Base-by-base conservation (phyloP, 1,140 invertebrate species). In the Sipha flava region DNA sequence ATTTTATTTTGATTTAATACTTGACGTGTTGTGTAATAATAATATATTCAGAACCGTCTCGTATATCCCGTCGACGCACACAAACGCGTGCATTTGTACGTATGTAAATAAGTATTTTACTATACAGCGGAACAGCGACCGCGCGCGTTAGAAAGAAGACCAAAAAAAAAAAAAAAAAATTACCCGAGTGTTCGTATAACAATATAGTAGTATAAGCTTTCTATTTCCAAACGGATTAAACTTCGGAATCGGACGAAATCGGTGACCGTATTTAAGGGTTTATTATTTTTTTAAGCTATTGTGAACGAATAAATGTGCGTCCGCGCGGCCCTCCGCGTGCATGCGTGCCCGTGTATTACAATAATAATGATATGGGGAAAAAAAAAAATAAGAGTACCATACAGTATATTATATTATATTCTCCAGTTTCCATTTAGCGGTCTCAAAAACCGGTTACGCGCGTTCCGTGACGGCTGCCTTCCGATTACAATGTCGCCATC, bases 401-500 rank as follows among this genome's bases (percentile, higher is more conserved):
- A 16, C n/a, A 29, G n/a, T 49, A n/a, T 49, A 3, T 2, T n/a
- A n/a, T 49, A 49, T 49, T 49, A 49, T 47, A 59, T 43, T 57
- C 52, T 57, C 31, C 52, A 57, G 73, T 77, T 77, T 77, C 70
- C 73, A 57, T 77, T 75, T 77, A 77, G 52, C 52, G 49, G 72
- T n/a, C 14, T 10, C 37, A 14, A 16, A 40, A 77, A 77, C 73
- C 73, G 73, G 73, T 77, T 77, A 43, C n/a, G 31, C 21, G 9
- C n/a, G 31, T 70, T 47, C 29, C 66, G 66, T 54, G 73, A 54
- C 73, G 52, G 52, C 34, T 47, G 73, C 73, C 73, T 77, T 59
- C 73, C 73, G 73, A 77, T 77, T 77, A 77, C 73, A 43, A 52
- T 77, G 73, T 77, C 73, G 73, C 73, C 73, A 59, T 77, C 73